A percentile compares a stretch with the other conserved stretches of the same genome.
Evolutionary conservation across 1,140 invertebrate genomes (phyloP).

Genomic region (Brachionus rotundiformis): DNA sequence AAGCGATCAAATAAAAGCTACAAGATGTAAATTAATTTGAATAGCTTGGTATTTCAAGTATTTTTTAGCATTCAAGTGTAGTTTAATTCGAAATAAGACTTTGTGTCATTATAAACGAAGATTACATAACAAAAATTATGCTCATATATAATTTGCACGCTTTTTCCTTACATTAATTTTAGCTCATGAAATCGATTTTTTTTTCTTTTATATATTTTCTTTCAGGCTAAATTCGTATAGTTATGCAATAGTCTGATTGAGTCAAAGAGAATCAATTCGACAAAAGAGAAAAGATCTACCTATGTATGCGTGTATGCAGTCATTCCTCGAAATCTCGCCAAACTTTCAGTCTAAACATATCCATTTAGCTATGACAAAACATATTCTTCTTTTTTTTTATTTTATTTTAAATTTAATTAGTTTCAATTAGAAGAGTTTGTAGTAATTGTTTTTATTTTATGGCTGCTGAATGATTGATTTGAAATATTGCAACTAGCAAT

Average conservation of each 20-base stretch:
- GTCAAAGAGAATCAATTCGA: background rate
- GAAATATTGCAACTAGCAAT: constrained; percentile 32
- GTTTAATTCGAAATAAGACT: background rate
- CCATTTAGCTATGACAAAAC: background rate
- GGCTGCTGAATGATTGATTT: constrained; percentile 43
- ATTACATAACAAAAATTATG: constrained; percentile 35
- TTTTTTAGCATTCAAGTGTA: constrained; percentile 17
- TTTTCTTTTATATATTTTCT: background rate
- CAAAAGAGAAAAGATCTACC: background rate
- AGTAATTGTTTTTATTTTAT: constrained; percentile 12
- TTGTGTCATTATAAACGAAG: background rate
- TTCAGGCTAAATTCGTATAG: constrained; percentile 12
- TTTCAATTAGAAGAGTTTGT: constrained; percentile 24
- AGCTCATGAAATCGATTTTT: constrained; percentile 7
- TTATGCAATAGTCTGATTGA: constrained; percentile 30
- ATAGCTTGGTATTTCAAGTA: constrained; percentile 4
- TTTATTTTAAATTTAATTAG: constrained; percentile 20
- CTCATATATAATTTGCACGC: background rate
- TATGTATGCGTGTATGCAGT: background rate
- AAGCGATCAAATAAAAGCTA: background rate
- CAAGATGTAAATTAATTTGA: background rate
- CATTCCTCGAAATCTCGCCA: constrained; percentile 1
- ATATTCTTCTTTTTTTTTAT: background rate
- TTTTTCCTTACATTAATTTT: background rate
- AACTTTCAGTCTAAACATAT: background rate